Conservation (phyloP, 2,113 vertebrate species). For the Loxodonta africana region DNA sequence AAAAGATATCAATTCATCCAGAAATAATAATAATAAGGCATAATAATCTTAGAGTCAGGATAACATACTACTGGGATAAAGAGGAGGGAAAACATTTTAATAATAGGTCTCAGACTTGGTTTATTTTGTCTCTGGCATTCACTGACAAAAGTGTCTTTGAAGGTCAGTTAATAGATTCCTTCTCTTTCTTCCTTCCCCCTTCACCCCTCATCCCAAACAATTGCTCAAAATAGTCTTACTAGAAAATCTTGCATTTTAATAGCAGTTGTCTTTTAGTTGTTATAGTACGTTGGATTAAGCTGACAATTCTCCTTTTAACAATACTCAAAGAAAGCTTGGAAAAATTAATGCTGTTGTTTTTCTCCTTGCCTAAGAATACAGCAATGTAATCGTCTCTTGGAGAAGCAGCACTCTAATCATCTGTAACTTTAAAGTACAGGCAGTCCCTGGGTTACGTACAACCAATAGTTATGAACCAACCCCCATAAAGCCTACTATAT, state of each 20-base stretch:
- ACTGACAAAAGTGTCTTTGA: conserved; percentile 55
- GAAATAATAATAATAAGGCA: conserved; percentile 30
- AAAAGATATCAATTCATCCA: conserved; percentile 70
- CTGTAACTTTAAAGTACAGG: conserved; percentile 74
- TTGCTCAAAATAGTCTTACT: conserved; percentile 63
- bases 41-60: conserved; percentile 56
- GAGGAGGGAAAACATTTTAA: conserved; percentile 69
- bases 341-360: conserved; percentile 79
- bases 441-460: too few relatives aligned
- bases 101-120: conserved; percentile 63
- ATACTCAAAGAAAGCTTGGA: conserved; percentile 66
- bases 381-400: conserved; percentile 70
- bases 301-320: conserved; percentile 76
- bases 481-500: too few relatives aligned
- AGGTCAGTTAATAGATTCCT: conserved; percentile 70
- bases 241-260: conserved; percentile 78
- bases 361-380: conserved; percentile 74
- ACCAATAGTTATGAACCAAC: too few relatives aligned
- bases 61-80: conserved; percentile 63
- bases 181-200: conserved; percentile 31
- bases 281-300: conserved; percentile 69
- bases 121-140: conserved; percentile 74
- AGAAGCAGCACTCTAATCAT: conserved; percentile 77
- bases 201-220: conserved; percentile 47
- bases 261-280: conserved; percentile 74